Base-by-base conservation (phyloP, 1,140 invertebrate species). In the Spodoptera litura region DNA sequence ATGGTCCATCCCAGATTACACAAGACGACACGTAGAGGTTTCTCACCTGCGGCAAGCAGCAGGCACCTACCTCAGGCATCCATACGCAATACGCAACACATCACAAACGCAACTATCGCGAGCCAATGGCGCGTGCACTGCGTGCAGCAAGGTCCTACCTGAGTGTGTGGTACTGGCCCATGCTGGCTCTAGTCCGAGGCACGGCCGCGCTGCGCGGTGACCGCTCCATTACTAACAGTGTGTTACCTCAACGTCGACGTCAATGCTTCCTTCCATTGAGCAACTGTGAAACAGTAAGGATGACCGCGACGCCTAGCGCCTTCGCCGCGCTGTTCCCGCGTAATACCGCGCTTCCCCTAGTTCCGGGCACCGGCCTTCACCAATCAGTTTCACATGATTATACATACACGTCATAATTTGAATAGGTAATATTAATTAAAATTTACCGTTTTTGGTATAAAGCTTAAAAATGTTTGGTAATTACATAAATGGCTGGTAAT, bases 201-300 rank as follows among this genome's bases (percentile, higher is more conserved):
- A 70, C 76, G 75, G 20, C 38, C 58, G 55, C 55, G 35, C 31
- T 27, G 31, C 73, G 58, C 58, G 38, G 73, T 75, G 73, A 62
- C 58, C 49, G 73, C 73, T 75, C 58, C 25, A 62, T 62, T 52
- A 62, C 73, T 75, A 35, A 35, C 58, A 35, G 11, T 49, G 25
- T 52, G 59, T 72, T 12, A 49, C 58, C 38, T 59, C 64, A 52
- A 11, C 49, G 11, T 27, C 64, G 49, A 53, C 64, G 49, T 35
- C 58, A 25, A 62, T 58, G 44, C 66, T 78, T 71, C 76, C 76
- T 78, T n/a, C 51, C 52, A 78, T 78, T 78, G 66, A 59, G 64
- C 53, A 78, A 71, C 20, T n/a, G 27, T 58, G 35, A 6, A 68
- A n/a, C 52, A n/a, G 27, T 25, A 56, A 77, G 74, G 74, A 77